Evolutionary conservation across 2,888 invertebrate genomes (phyloP), one percentile per base, ranked within the genome.

Genomic region (Alloplasta piceator): DNA sequence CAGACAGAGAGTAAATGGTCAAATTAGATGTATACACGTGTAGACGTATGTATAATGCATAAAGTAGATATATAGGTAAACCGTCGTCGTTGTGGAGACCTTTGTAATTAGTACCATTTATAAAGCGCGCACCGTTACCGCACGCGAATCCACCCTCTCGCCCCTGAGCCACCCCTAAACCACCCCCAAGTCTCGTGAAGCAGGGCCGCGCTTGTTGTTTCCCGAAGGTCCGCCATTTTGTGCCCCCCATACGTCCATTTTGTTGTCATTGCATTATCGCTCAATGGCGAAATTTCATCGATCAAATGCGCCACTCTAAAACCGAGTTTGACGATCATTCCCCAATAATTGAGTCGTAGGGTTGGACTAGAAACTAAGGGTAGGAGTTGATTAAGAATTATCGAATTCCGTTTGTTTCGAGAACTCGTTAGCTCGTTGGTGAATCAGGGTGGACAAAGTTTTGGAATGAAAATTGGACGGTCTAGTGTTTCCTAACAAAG

Each of bases 61-160:
- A 66, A 38, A 50, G 4, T 16, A 60, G 16, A n/a, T n/a, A 48
- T 48, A 38, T 58, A 43, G 14, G 48, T 3, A 7, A 12, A 2
- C 63, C 67, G 43, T 64, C 48, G 60, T 80, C 84, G 84, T 86
- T 87, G 87, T 87, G 85, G 85, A 71, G 81, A 89, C 89, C 89
- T 88, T 88, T 87, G 88, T 90, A 90, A 90, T 90, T 90, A 90
- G 90, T 89, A 86, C 85, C 88, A 88, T 89, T 89, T 89, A 86
- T 85, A 85, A 86, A 85, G 85, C 85, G 84, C 52, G 66, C 70
- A 16, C 83, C 82, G 81, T 85, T 84, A 85, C 87, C 85, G 82
- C 87, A 84, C 85, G 85, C 81, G 82, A 82, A 84, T 83, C 76
- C 87, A 86, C 86, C 85, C 86, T 83, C 85, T 86, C 75, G 36